phyloP scores from a whole-genome alignment of 2,797 vertebrate species.

The Lepidocolaptes lacrymiger region DNA sequence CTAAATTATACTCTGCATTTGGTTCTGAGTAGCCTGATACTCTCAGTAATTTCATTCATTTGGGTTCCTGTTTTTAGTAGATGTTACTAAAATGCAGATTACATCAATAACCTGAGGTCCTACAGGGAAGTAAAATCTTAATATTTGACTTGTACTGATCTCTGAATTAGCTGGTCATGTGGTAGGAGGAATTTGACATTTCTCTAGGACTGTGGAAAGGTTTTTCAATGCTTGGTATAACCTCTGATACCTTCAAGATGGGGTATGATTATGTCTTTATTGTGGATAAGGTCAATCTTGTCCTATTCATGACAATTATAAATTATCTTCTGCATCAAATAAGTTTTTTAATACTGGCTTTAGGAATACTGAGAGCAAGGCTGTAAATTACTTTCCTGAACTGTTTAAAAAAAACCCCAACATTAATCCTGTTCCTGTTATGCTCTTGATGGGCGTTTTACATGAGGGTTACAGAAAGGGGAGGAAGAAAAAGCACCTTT shows the following conservation, averaged over 20 bases:
- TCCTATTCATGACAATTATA: not conserved
- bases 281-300: not conserved
- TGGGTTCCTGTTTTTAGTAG: constrained; percentile 4
- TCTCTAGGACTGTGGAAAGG: not conserved
- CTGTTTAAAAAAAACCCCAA: not conserved
- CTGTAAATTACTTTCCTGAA: not conserved
- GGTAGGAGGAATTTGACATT: not conserved
- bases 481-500: not conserved
- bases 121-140: not conserved
- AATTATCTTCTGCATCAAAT: not conserved
- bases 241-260: not conserved
- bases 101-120: not conserved
- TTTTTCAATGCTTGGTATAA: not conserved
- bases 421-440: not conserved
- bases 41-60: not conserved
- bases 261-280: not conserved
- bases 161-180: not conserved
- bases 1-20: not conserved
- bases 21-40: not conserved
- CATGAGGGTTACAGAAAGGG: not conserved
- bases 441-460: not conserved
- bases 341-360: not conserved
- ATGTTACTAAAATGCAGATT: not conserved
- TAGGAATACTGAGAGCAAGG: not conserved
- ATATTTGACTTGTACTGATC: not conserved